Percentiles rank a stretch among this genome's conserved stretches.
Conservation (phyloP, 2,888 invertebrate species). For the Creontiades dilutus region DNA sequence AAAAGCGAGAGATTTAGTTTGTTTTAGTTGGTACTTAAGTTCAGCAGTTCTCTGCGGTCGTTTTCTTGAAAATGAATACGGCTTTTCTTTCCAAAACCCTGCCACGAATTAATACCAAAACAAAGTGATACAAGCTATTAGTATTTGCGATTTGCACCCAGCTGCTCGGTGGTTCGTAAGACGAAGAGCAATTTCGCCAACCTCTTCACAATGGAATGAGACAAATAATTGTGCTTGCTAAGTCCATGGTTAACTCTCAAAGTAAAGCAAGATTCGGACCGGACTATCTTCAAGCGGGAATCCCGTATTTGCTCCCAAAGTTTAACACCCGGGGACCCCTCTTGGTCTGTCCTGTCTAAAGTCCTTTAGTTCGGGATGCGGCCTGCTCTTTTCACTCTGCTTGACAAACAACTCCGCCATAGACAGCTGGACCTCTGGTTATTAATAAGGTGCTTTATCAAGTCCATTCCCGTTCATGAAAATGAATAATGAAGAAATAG, state of each 20-base stretch:
- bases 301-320: conserved; percentile 6
- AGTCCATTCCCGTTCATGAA: neutral
- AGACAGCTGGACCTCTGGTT: neutral
- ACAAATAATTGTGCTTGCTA: conserved; percentile 5
- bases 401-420: neutral
- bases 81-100: no score
- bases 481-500: no score
- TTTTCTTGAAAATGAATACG: no score
- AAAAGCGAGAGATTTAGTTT: no score
- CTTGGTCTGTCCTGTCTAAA: neutral
- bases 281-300: neutral
- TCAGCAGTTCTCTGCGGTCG: no score
- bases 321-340: conserved; percentile 24
- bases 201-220: neutral
- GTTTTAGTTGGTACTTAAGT: no score
- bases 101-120: no score
- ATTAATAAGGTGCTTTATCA: conserved; percentile 14
- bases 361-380: conserved; percentile 4
- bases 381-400: conserved; percentile 8
- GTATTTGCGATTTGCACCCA: neutral
- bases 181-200: neutral
- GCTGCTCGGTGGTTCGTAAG: conserved; percentile 10
- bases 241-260: conserved; percentile 23
- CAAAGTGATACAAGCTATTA: no score
- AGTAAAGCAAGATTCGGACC: conserved; percentile 39